These are phyloP conservation scores for Sylvia atricapilla DNA, from an alignment of 2,113 vertebrate species.

Conservation along the genomic window DNA sequence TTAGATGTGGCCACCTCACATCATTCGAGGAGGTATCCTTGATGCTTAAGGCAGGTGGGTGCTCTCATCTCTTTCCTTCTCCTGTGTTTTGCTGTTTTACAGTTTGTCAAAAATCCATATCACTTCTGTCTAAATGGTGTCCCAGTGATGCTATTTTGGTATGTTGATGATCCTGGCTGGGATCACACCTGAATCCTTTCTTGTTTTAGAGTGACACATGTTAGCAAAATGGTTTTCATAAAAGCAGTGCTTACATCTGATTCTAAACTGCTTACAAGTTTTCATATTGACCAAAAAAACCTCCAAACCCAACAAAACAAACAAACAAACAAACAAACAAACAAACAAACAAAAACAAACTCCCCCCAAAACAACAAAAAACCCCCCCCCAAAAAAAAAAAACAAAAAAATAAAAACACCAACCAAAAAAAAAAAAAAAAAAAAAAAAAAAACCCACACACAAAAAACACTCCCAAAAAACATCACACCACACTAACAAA, in stretches of 20 bases:
- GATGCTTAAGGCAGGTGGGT: background rate
- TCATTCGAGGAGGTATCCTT: background rate
- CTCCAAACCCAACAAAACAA: no score
- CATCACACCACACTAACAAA: no score
- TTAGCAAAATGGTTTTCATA: background rate
- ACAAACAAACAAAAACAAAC: no score
- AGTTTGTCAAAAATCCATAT: background rate
- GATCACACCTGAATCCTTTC: background rate
- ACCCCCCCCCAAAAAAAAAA: no score
- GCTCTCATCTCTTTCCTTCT: background rate
- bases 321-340: no score
- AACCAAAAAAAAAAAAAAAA: background rate
- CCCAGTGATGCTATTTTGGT: background rate
- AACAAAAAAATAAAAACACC: no score
- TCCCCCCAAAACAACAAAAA: no score
- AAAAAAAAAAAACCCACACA: no score
- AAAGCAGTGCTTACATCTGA: background rate
- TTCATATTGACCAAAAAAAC: no score
- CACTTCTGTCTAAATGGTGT: background rate
- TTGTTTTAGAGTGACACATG: background rate
- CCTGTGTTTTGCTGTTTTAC: background rate
- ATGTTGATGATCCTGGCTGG: background rate
- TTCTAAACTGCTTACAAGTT: background rate
- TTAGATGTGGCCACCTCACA: background rate
- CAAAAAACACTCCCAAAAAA: no score